Conservation (phyloP, 2,797 vertebrate species). For the Artibeus lituratus region DNA sequence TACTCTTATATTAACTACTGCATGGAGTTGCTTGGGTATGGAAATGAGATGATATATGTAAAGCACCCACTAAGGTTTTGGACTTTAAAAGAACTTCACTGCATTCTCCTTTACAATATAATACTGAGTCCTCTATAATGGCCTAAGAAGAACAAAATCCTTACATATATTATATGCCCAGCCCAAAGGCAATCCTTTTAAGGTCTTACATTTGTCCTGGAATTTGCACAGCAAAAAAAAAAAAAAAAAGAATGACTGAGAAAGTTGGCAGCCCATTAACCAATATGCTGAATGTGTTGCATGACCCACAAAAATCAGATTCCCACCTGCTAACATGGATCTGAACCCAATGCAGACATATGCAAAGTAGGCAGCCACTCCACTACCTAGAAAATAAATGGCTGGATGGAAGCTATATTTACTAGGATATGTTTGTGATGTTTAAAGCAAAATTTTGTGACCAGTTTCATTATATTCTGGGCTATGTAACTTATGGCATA, state of each 20-base stretch:
- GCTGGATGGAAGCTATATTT: slow-evolving; percentile 56
- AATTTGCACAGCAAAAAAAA: background rate
- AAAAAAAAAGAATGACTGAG: background rate
- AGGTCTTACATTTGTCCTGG: background rate
- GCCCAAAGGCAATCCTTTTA: background rate
- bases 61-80: background rate
- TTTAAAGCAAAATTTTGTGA: slow-evolving; percentile 67
- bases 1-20: background rate
- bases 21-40: background rate
- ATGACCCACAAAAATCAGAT: slow-evolving; percentile 3
- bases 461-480: slow-evolving; percentile 70
- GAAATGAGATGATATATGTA: background rate
- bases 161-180: background rate
- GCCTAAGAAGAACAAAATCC: background rate
- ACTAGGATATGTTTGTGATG: slow-evolving; percentile 62
- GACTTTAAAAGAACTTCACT: background rate
- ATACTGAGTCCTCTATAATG: background rate
- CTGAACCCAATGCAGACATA: slow-evolving; percentile 35
- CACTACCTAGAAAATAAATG: slow-evolving; percentile 40
- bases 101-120: background rate
- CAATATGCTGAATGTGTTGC: background rate
- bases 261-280: background rate
- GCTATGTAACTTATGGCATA: slow-evolving; percentile 69
- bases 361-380: slow-evolving; percentile 11
- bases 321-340: background rate